Evolutionary conservation across 2,113 vertebrate species (phyloP).

Genomic region (Urocynchramus pylzowi): DNA sequence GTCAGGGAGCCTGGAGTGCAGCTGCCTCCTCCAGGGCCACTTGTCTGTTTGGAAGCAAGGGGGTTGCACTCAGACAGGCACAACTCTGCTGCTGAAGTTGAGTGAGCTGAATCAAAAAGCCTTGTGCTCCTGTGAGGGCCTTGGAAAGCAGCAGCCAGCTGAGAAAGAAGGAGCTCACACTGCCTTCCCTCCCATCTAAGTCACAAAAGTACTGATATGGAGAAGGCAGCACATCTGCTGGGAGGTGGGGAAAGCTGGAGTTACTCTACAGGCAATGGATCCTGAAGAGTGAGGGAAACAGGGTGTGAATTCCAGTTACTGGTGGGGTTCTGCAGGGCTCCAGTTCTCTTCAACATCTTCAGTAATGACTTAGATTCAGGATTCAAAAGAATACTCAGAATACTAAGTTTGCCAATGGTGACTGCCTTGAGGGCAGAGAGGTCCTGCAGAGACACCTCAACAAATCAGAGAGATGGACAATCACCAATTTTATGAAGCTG

Average conservation of each 20-base stretch:
- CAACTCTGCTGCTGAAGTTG: neutral
- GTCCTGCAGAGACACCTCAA: neutral
- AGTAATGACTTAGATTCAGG: neutral
- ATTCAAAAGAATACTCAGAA: neutral
- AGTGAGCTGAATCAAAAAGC: neutral
- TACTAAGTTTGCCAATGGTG: neutral
- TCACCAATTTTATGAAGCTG: neutral
- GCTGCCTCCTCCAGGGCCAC: neutral
- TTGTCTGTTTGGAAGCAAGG: neutral
- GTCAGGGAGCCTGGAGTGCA: neutral
- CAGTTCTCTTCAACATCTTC: neutral
- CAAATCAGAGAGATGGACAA: neutral
- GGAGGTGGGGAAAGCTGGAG: neutral
- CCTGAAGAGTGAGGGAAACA: neutral
- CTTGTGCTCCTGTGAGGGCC: fast-evolving
- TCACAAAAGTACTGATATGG: neutral
- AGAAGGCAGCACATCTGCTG: neutral
- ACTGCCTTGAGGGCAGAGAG: neutral
- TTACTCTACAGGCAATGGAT: neutral
- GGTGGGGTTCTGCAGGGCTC: neutral
- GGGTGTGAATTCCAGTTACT: neutral
- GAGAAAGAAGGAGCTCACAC: neutral
- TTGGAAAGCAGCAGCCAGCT: neutral
- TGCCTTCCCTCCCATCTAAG: neutral
- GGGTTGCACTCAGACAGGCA: neutral